A percentile compares a stretch with the other conserved stretches of the same genome.
Conservation (phyloP, 2,888 invertebrate genomes). For the Dinocampus coccinellae region DNA sequence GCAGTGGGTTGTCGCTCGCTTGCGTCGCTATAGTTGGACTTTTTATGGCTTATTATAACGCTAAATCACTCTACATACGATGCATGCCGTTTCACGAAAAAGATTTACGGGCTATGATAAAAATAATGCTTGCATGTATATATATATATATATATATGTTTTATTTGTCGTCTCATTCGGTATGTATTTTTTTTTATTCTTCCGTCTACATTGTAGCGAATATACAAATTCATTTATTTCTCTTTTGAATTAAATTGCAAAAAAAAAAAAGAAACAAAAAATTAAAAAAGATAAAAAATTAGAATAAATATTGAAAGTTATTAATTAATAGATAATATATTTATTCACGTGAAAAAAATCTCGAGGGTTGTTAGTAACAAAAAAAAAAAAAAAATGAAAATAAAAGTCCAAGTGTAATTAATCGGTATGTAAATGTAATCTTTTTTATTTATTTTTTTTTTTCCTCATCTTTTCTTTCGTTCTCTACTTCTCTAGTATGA, state of each 20-base stretch:
- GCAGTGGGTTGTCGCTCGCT: conserved; percentile 23
- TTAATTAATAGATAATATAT: too few species aligned
- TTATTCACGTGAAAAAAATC: too few species aligned
- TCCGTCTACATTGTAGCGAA: neutral
- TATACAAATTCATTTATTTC: neutral
- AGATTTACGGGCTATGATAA: conserved; percentile 40
- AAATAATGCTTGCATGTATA: conserved; percentile 34
- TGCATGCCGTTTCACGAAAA: conserved; percentile 30
- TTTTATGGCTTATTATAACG: conserved; percentile 43
- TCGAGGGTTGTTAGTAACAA: too few species aligned
- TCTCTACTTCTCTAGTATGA: conserved; percentile 2
- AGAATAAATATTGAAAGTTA: neutral
- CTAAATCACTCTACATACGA: conserved; percentile 39
- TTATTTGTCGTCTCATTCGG: conserved; percentile 12
- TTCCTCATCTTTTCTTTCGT: too few species aligned
- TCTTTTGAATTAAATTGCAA: neutral
- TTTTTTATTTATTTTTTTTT: too few species aligned
- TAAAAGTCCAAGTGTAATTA: too few species aligned
- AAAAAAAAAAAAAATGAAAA: too few species aligned
- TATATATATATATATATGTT: conserved; percentile 2
- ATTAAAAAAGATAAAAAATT: too few species aligned
- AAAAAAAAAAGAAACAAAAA: too few species aligned
- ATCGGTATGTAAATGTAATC: too few species aligned
- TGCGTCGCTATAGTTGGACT: conserved; percentile 5
- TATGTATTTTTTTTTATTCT: conserved; percentile 19